Evolutionary conservation across 2,797 vertebrate genomes (phyloP).

Genomic region (Hafferia zeledoni): DNA sequence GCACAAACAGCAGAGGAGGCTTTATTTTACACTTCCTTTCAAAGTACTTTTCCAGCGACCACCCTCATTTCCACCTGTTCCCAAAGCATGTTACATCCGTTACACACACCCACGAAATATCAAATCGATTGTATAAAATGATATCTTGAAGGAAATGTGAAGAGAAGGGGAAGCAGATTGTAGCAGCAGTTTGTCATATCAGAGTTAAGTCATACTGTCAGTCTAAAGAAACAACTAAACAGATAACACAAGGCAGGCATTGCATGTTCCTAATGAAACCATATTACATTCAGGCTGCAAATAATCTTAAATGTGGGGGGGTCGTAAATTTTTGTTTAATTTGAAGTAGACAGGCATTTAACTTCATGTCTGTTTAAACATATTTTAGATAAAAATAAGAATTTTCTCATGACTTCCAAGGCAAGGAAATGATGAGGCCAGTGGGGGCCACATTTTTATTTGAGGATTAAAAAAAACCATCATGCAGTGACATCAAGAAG

Average conservation of each 20-base stretch:
- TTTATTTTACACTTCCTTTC: not conserved
- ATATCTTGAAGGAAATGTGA: not conserved
- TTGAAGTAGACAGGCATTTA: not conserved
- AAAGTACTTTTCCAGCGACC: conserved; percentile 18
- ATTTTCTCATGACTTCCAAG: not conserved
- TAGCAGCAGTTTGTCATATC: not conserved
- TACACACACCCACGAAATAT: conserved; percentile 27
- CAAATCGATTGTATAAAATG: not conserved
- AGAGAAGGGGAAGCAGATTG: not conserved
- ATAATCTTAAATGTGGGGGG: not conserved
- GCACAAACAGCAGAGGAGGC: not conserved
- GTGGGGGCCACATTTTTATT: not conserved
- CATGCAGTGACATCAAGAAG: not conserved
- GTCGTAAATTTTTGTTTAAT: not conserved
- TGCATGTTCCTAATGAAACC: not conserved
- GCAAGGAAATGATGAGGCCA: not conserved
- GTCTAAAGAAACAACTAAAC: not conserved
- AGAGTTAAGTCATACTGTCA: not conserved
- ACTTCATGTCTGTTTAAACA: not conserved
- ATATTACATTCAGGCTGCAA: not conserved
- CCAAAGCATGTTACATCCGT: not conserved
- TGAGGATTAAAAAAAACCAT: not conserved
- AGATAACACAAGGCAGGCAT: not conserved
- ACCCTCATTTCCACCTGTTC: conserved; percentile 51
- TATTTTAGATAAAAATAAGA: not conserved